Evolutionary conservation across 2,113 vertebrate genomes (phyloP), one percentile per base, ranked within the genome.

Genomic region (Ammodytes dubius): DNA sequence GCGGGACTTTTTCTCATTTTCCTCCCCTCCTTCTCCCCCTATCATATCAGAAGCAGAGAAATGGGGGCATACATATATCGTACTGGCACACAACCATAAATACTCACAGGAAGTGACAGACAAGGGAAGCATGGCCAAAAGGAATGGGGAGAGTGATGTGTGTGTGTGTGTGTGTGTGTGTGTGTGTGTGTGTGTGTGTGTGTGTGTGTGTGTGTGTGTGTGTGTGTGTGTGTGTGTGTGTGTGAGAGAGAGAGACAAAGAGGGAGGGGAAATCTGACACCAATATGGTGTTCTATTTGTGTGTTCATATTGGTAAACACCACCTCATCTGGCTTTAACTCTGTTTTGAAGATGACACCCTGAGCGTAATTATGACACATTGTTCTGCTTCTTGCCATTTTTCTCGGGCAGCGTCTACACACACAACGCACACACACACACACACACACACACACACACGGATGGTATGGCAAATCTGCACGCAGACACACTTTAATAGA

Each of bases 31-130:
- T 17, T 2, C 56, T 8, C 45, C 63, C 15, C 57, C 84, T 17
- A 76, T 86, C 86, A 81, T 74, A 91, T 93, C 71, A 71, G 82
- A 89, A 90, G 90, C 80, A 87, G 87, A 89, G 83, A 95, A 94
- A 91, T 94, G 91, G 93, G 93, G 88, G 92, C 92, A 92, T 92
- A 92, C 80, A 92, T 92, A 93, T 91, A 81, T 78, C n/a, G 45
- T 65, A 49, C 81, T 81, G 77, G 70, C 83, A 88, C 85, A 83
- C 79, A 79, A 17, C 71, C 85, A 81, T 80, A 85, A 87, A 91
- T 83, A 88, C 77, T 88, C 77, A 88, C 85, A 89, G 85, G 87
- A 88, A 89, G 89, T 91, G 82, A 86, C 83, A 83, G 79, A 79
- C 82, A 90, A 61, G 74, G 53, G 74, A 75, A 46, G 45, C 65